Evolutionary conservation across 2,888 invertebrate genomes (phyloP).

Genomic region (Glaucopsyche alexis): DNA sequence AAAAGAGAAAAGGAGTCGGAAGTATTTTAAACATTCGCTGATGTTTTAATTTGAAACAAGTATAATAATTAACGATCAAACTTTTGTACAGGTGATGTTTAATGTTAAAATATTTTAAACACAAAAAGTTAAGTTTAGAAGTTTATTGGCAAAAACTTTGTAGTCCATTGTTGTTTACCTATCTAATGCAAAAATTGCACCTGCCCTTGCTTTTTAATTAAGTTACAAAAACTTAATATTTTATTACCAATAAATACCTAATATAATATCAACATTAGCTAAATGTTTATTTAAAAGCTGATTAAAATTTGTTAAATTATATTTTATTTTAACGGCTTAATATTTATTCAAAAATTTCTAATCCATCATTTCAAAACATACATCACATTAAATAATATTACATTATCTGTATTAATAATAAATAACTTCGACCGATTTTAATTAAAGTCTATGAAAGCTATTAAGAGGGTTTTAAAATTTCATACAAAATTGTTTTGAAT

Average conservation of each 20-base stretch:
- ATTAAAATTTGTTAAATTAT: neutral
- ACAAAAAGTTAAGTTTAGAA: too few relatives aligned
- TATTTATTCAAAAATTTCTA: neutral
- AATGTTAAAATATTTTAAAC: neutral
- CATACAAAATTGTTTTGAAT: constrained; percentile 27
- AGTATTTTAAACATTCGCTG: too few relatives aligned
- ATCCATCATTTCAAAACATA: neutral
- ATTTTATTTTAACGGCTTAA: neutral
- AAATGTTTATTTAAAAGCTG: neutral
- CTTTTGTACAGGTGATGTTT: neutral
- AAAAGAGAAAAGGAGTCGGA: too few relatives aligned
- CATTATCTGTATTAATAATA: constrained; percentile 55
- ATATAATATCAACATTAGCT: neutral
- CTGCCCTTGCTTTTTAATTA: neutral
- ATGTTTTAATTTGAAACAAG: too few relatives aligned
- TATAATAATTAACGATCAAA: neutral
- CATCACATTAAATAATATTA: neutral
- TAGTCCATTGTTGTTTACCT: neutral
- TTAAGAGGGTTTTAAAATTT: constrained; percentile 49
- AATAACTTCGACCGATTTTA: constrained; percentile 53
- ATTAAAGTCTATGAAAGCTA: constrained; percentile 71
- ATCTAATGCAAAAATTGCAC: neutral
- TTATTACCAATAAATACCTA: neutral
- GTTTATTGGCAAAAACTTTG: neutral
- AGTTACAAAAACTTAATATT: neutral